Evolutionary conservation across 2,113 vertebrate genomes (phyloP).

Genomic region (Tichodroma muraria): DNA sequence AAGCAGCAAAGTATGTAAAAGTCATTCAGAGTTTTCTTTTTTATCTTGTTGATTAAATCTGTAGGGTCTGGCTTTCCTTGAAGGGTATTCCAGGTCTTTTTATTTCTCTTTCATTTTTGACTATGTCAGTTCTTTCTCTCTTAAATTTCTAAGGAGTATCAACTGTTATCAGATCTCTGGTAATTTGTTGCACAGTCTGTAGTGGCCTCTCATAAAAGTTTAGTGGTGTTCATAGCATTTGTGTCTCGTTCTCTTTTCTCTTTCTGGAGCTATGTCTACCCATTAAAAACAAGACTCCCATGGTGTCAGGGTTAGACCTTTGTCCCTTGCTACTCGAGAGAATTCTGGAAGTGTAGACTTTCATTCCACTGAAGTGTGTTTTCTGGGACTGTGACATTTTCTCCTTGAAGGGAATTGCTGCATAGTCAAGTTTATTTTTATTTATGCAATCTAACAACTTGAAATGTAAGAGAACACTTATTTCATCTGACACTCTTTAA

Average conservation of each 20-base stretch:
- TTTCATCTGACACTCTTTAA: neutral
- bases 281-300: neutral
- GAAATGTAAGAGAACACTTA: neutral
- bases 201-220: neutral
- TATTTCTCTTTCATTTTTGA: neutral
- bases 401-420: neutral
- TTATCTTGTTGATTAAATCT: neutral
- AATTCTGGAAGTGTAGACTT: neutral
- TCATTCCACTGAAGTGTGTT: neutral
- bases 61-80: neutral
- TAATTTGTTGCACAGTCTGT: neutral
- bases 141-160: neutral
- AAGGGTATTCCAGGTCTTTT: neutral
- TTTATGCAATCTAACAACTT: conserved; percentile 1
- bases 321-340: neutral
- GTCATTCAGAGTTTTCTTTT: neutral
- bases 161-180: neutral
- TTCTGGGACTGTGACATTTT: neutral
- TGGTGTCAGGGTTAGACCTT: neutral
- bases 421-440: neutral
- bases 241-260: neutral
- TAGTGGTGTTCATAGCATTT: neutral
- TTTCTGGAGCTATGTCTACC: neutral
- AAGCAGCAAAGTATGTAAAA: neutral
- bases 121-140: neutral